These are phyloP conservation scores for Nomada flava DNA, from an alignment of 2,888 invertebrate species.

Conservation along the genomic window DNA sequence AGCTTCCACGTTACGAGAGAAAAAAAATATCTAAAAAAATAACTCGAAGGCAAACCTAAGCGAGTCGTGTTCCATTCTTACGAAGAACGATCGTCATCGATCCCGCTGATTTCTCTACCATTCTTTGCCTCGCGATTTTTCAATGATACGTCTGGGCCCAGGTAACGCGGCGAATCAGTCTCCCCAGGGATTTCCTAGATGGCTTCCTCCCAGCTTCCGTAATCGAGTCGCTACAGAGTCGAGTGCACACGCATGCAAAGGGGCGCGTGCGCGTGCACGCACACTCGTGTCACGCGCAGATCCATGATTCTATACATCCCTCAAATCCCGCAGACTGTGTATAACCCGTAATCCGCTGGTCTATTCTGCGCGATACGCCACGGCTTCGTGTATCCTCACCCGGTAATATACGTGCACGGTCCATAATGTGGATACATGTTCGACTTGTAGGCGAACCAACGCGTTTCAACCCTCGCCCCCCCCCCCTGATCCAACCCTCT, in stretches of 20 bases:
- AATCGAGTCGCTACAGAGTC: constrained; percentile 68
- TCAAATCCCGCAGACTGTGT: constrained; percentile 75
- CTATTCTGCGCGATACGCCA: constrained; percentile 70
- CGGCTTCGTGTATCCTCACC: constrained; percentile 67
- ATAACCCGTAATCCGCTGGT: constrained; percentile 76
- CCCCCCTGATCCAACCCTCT: not conserved
- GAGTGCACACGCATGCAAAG: constrained; percentile 20
- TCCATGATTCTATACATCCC: constrained; percentile 61
- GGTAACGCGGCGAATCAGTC: constrained; percentile 50
- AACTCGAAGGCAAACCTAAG: not conserved
- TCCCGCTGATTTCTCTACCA: constrained; percentile 15
- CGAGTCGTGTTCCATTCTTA: not conserved
- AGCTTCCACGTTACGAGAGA: not conserved
- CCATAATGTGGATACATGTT: constrained; percentile 62
- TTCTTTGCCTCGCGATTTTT: constrained; percentile 32
- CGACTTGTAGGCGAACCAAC: constrained; percentile 51
- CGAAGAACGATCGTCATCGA: constrained; percentile 35
- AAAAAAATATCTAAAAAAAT: not conserved
- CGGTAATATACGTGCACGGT: constrained; percentile 68
- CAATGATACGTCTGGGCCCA: constrained; percentile 34
- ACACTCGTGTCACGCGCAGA: constrained; percentile 28
- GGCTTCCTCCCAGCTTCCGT: constrained; percentile 76
- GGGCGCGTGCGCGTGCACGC: constrained; percentile 37
- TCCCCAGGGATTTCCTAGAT: constrained; percentile 76
- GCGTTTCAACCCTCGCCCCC: constrained; percentile 10